phyloP scores from a whole-genome alignment of 2,113 vertebrate species.

The Neopipo cinnamomea region DNA sequence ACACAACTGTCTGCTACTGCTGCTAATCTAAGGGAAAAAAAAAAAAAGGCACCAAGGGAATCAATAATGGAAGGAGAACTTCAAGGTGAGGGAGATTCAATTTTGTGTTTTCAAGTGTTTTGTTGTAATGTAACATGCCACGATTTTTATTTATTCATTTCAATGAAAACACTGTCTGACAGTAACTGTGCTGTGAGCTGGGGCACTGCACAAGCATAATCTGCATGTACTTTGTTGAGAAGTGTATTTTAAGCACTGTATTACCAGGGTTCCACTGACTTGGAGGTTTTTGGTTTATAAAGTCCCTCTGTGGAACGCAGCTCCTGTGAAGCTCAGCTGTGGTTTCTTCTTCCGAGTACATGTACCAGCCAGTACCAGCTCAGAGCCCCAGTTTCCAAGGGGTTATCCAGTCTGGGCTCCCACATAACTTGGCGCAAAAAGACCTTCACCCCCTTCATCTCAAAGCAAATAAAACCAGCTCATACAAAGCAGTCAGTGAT shows the following conservation, averaged over 20 bases:
- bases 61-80: neutral
- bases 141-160: conserved; percentile 1
- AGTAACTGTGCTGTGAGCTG: neutral
- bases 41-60: neutral
- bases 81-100: neutral
- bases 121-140: neutral
- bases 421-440: neutral
- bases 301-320: neutral
- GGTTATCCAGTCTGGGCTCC: neutral
- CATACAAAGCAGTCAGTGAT: neutral
- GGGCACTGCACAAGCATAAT: neutral
- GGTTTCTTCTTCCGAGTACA: neutral
- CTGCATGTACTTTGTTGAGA: neutral
- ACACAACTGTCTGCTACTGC: conserved; percentile 2
- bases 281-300: neutral
- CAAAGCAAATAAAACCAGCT: neutral
- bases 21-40: neutral
- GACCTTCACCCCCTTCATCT: neutral
- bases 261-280: neutral
- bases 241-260: neutral
- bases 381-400: neutral
- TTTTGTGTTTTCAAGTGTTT: neutral
- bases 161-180: neutral
- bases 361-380: neutral
- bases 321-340: neutral